Conservation (phyloP, 2,113 vertebrate genomes). For the Peromyscus polionotus region DNA sequence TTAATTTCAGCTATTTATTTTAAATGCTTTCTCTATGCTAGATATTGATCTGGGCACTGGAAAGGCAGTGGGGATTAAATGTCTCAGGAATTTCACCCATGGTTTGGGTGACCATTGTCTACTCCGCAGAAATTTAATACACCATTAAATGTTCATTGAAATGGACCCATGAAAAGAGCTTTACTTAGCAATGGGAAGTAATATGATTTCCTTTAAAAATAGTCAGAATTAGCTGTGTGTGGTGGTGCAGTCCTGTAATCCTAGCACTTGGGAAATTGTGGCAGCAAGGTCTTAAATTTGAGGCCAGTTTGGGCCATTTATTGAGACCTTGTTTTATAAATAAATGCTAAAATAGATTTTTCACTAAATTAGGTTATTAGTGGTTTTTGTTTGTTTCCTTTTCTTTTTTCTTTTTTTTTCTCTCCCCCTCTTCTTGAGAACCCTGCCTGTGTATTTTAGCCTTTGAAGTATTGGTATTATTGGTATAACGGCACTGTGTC, state of each 20-base stretch:
- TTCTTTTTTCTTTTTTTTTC: not conserved
- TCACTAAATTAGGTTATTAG: not conserved
- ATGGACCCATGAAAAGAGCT: not conserved
- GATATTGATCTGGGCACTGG: not conserved
- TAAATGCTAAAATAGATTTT: conserved; percentile 50
- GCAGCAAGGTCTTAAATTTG: not conserved
- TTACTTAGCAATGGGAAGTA: conserved; percentile 56
- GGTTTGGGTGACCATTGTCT: conserved; percentile 25
- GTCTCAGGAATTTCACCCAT: conserved; percentile 14
- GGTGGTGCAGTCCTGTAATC: not conserved
- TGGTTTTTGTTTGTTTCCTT: not conserved
- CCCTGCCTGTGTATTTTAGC: not conserved
- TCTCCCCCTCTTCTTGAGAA: not conserved
- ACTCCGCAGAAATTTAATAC: not conserved
- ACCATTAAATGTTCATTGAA: conserved; percentile 35
- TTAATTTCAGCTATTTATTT: not conserved
- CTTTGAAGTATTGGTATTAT: not conserved
- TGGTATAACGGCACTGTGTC: too few relatives aligned
- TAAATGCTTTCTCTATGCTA: not conserved
- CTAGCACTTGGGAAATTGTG: not conserved
- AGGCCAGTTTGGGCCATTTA: not conserved
- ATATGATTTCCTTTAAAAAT: conserved; percentile 29
- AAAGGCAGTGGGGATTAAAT: not conserved
- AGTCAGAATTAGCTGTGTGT: not conserved
- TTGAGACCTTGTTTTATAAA: not conserved